phyloP scores from a whole-genome alignment of 2,797 vertebrate species.

The Acipenser oxyrinchus region DNA sequence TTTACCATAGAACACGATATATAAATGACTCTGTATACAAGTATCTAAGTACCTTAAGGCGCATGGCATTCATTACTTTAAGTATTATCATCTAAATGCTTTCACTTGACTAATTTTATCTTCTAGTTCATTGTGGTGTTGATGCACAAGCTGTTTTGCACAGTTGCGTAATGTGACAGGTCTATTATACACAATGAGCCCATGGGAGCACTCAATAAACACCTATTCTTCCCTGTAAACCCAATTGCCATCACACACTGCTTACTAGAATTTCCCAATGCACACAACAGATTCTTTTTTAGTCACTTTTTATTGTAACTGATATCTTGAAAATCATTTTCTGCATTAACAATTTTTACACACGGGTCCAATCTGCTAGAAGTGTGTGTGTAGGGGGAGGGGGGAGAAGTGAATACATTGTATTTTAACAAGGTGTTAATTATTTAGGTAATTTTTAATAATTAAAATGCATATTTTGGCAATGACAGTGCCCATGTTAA shows the following conservation, averaged over 20 bases:
- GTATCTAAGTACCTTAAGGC: constrained; percentile 61
- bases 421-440: too few species aligned
- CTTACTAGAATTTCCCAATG: constrained; percentile 63
- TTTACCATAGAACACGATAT: constrained; percentile 64
- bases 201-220: constrained; percentile 73
- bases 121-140: constrained; percentile 45
- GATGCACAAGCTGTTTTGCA: constrained; percentile 56
- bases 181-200: constrained; percentile 77
- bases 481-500: too few species aligned
- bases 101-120: constrained; percentile 70
- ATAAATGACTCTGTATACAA: constrained; percentile 72
- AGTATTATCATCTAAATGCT: constrained; percentile 67
- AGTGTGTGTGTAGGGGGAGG: too few species aligned
- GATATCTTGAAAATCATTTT: constrained; percentile 51
- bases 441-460: too few species aligned
- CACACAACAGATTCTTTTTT: constrained; percentile 54
- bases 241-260: constrained; percentile 52
- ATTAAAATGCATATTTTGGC: too few species aligned
- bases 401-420: too few species aligned
- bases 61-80: constrained; percentile 70
- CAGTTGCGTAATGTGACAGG: constrained; percentile 78
- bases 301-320: constrained; percentile 34
- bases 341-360: constrained; percentile 55
- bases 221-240: constrained; percentile 73
- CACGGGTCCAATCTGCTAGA: too few species aligned